A percentile compares a stretch with the other conserved stretches of the same genome.
These are phyloP conservation scores for Mystacornis crossleyi DNA, from an alignment of 2,113 vertebrate genomes.

Conservation along the genomic window DNA sequence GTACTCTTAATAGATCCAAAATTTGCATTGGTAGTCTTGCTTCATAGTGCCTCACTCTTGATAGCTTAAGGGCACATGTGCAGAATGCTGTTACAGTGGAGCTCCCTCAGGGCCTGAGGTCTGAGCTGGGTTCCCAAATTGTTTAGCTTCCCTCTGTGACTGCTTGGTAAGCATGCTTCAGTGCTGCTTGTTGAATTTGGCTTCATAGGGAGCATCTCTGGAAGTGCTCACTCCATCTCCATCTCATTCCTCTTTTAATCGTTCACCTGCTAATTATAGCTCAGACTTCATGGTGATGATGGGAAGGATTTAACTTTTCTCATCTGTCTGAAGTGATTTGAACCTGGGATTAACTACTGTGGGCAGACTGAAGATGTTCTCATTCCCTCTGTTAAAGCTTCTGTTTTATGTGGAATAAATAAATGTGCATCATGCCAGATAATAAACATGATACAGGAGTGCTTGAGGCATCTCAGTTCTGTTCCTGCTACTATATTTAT, in stretches of 20 bases:
- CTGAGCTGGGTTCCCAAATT: neutral
- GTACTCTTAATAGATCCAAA: neutral
- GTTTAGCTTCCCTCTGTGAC: neutral
- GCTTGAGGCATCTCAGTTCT: neutral
- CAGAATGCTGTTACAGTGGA: neutral
- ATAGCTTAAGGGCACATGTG: neutral
- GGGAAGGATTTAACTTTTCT: constrained; percentile 19
- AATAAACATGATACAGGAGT: constrained; percentile 2
- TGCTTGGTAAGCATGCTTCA: neutral
- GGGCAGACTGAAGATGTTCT: constrained; percentile 1
- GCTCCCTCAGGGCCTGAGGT: neutral
- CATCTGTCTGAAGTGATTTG: constrained; percentile 13
- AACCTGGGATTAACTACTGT: constrained; percentile 12
- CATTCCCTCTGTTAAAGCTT: neutral
- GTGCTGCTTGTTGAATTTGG: neutral
- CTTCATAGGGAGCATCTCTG: neutral
- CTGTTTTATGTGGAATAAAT: constrained; percentile 33
- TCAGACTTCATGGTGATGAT: neutral
- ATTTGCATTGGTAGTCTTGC: neutral
- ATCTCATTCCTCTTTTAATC: neutral
- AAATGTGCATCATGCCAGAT: neutral
- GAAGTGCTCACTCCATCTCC: neutral
- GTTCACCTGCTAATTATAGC: constrained; percentile 23
- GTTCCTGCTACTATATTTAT: constrained; percentile 30
- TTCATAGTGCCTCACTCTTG: neutral